Evolutionary conservation across 1,140 invertebrate genomes (phyloP).

Genomic region (Drosophila willistoni): DNA sequence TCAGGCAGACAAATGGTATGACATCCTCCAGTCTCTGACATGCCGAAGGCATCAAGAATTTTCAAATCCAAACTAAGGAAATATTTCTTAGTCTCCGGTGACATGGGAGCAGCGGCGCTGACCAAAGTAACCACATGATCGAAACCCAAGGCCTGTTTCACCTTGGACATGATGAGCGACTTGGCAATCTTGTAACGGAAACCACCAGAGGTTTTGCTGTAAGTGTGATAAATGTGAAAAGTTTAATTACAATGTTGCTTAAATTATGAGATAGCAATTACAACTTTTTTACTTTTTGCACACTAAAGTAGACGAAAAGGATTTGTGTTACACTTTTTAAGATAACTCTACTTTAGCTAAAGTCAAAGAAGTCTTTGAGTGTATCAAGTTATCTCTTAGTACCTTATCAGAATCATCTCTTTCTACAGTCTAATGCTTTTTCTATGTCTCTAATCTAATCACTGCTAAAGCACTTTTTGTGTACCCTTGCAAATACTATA

Average conservation of each 20-base stretch:
- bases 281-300: background rate
- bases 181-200: conserved; percentile 81
- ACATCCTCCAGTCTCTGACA: conserved; percentile 93
- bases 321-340: background rate
- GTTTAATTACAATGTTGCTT: conserved; percentile 62
- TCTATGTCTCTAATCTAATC: conserved; percentile 44
- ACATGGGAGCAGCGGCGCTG: conserved; percentile 93
- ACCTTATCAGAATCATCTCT: background rate
- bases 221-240: conserved; percentile 38
- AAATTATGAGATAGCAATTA: conserved; percentile 50
- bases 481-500: too few species aligned
- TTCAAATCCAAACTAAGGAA: conserved; percentile 94
- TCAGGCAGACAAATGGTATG: conserved; percentile 86
- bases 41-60: conserved; percentile 92
- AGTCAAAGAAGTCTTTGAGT: too few species aligned
- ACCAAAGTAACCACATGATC: conserved; percentile 88
- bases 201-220: conserved; percentile 72
- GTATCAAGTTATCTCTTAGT: background rate
- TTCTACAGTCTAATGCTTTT: conserved; percentile 20
- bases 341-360: too few species aligned
- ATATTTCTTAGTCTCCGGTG: conserved; percentile 92
- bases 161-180: conserved; percentile 86
- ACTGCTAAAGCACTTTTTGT: conserved; percentile 32
- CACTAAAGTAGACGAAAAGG: background rate
- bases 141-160: conserved; percentile 90